Conservation (phyloP, 2,888 invertebrate genomes). For the Saturnia japonica region DNA sequence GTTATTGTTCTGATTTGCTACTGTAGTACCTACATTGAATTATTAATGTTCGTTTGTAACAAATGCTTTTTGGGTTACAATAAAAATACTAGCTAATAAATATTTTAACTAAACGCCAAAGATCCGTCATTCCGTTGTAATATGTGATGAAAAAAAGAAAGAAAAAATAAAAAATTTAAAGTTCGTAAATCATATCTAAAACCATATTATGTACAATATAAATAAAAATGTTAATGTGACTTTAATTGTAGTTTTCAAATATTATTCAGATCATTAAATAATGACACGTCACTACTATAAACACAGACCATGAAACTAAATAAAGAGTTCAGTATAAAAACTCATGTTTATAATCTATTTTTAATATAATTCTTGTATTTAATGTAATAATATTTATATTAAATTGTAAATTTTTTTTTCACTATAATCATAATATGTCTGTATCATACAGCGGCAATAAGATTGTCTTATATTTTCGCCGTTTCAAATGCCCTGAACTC, state of each 20-base stretch:
- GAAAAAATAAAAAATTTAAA: too few species aligned
- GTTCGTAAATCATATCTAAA: too few species aligned
- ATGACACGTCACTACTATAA: background rate
- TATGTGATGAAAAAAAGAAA: too few species aligned
- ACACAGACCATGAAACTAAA: background rate
- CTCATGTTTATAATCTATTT: background rate
- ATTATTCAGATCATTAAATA: background rate
- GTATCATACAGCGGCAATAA: too few species aligned
- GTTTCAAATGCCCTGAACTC: background rate
- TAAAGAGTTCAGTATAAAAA: background rate
- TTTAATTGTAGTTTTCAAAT: slow-evolving; percentile 9
- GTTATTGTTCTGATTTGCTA: background rate
- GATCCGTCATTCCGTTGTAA: background rate
- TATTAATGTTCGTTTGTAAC: background rate
- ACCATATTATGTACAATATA: too few species aligned
- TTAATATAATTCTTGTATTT: background rate
- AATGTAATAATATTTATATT: background rate
- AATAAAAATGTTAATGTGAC: background rate
- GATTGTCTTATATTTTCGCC: too few species aligned
- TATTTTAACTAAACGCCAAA: background rate
- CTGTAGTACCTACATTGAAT: background rate
- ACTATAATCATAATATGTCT: background rate
- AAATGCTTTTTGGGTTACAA: background rate
- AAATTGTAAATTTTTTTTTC: background rate
- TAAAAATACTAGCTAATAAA: background rate